phyloP scores from a whole-genome alignment of 2,113 vertebrate species.

The Pachycephala philippinensis region DNA sequence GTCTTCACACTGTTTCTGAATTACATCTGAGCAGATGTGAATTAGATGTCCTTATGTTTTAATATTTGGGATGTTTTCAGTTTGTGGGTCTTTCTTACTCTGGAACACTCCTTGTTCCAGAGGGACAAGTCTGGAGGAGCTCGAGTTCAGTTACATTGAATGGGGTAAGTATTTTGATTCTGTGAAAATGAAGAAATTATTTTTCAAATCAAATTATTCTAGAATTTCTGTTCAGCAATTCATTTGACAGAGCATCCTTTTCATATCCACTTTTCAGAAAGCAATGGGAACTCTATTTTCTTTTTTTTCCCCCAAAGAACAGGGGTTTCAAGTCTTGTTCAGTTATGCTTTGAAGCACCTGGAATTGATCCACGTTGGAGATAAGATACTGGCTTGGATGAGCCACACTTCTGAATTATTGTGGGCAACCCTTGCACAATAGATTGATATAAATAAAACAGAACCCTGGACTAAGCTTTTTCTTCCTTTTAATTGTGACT shows the following conservation, averaged over 20 bases:
- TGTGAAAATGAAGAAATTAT: background rate
- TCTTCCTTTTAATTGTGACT: background rate
- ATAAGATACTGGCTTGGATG: background rate
- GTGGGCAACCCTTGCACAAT: background rate
- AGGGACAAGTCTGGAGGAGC: background rate
- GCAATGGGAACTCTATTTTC: background rate
- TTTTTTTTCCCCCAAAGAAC: background rate
- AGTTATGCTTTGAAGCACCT: background rate
- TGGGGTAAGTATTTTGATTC: background rate
- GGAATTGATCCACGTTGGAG: accelerated
- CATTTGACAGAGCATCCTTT: background rate
- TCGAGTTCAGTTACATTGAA: background rate
- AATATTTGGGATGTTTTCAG: background rate
- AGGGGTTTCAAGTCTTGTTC: background rate
- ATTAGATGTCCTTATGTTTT: background rate
- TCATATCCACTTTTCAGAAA: background rate
- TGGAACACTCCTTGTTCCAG: background rate
- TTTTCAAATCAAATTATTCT: background rate
- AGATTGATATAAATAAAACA: background rate
- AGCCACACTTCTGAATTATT: background rate
- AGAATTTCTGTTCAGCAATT: background rate
- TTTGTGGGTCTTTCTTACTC: background rate
- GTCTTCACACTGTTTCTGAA: background rate
- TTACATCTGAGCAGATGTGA: background rate
- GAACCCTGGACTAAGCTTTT: background rate